A percentile compares a stretch with the other conserved stretches of the same genome.
Conservation (phyloP, 1,140 invertebrate species). For the Diuraphis noxia region DNA sequence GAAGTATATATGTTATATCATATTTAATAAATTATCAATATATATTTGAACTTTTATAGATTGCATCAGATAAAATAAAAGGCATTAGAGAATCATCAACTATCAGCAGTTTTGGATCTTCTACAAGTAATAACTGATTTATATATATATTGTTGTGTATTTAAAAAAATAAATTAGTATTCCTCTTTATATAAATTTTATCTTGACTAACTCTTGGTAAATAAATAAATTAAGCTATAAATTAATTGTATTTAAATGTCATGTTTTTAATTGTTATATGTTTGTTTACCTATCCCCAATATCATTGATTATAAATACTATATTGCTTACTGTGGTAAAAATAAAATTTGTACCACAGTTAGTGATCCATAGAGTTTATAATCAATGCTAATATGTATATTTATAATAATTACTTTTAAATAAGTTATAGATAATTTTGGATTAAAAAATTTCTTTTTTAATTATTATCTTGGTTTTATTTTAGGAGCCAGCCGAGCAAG, state of each 20-base stretch:
- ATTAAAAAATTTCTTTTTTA: not conserved
- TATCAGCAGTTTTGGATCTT: not conserved
- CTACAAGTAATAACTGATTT: conserved; percentile 35
- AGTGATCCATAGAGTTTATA: too few species aligned
- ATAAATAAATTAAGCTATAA: not conserved
- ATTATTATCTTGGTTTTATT: not conserved
- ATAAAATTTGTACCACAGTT: too few species aligned
- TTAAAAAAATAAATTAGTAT: not conserved
- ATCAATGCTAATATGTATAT: too few species aligned
- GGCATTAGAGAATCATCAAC: not conserved
- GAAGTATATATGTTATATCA: too few species aligned
- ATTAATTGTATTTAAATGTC: too few species aligned
- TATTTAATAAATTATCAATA: too few species aligned
- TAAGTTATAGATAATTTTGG: not conserved
- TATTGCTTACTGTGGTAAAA: too few species aligned
- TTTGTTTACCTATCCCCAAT: too few species aligned
- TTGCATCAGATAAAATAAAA: not conserved
- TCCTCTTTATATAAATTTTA: not conserved
- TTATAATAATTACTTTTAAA: not conserved
- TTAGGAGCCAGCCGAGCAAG: conserved; percentile 38
- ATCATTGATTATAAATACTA: too few species aligned
- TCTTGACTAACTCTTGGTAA: not conserved
- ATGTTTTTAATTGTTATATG: too few species aligned
- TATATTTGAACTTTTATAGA: not conserved
- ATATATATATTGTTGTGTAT: too few species aligned